phyloP scores from a whole-genome alignment of 2,888 invertebrate genomes.

The Sylvicola cinctus region DNA sequence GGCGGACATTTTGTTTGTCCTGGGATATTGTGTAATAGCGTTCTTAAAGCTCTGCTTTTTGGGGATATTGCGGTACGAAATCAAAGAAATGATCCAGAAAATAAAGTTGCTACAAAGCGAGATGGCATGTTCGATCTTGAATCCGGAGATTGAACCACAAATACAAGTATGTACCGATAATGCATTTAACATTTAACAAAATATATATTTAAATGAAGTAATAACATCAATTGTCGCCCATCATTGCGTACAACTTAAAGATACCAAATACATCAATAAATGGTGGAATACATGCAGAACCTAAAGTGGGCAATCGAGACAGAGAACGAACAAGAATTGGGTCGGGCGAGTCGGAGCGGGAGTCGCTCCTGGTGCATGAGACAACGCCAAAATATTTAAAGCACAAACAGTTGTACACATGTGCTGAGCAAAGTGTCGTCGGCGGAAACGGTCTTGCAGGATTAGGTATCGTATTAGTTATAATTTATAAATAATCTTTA shows the following conservation, averaged over 20 bases:
- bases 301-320: constrained; percentile 11
- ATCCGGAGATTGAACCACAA: constrained; percentile 14
- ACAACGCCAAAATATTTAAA: constrained; percentile 9
- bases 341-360: constrained; percentile 12
- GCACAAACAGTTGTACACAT: constrained; percentile 11
- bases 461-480: too few species aligned
- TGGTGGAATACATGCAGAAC: constrained; percentile 11
- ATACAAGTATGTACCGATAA: constrained; percentile 6
- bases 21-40: constrained; percentile 75
- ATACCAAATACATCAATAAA: constrained; percentile 11
- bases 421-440: constrained; percentile 5
- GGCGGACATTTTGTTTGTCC: constrained; percentile 58
- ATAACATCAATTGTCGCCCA: too few species aligned
- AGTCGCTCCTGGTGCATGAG: constrained; percentile 10
- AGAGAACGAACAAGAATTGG: constrained; percentile 10
- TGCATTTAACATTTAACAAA: constrained; percentile 1
- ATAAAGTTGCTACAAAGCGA: constrained; percentile 59
- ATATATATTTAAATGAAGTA: too few species aligned
- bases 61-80: constrained; percentile 68
- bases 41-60: constrained; percentile 78
- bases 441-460: constrained; percentile 3
- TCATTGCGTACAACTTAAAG: too few species aligned
- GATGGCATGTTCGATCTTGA: constrained; percentile 29
- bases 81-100: constrained; percentile 81
- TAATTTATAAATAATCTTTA: too few species aligned